Conservation (phyloP, 2,113 vertebrate species). For the Amblyopsis rosae region DNA sequence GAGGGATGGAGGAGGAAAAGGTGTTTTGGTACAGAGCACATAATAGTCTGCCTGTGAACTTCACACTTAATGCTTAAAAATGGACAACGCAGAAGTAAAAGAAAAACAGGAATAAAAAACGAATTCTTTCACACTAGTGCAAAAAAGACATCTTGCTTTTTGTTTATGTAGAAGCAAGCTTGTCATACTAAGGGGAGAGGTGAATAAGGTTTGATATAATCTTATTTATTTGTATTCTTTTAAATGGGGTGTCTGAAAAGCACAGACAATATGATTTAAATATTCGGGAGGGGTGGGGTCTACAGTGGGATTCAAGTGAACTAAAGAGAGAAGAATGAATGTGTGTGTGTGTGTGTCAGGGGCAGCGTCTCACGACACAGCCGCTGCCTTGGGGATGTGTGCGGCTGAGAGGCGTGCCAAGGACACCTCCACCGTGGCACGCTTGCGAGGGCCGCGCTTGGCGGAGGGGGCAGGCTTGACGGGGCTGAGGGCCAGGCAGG, state of each 20-base stretch:
- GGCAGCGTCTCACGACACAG: constrained; percentile 79
- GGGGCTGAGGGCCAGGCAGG: constrained; percentile 81
- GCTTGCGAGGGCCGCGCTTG: constrained; percentile 94
- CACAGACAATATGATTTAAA: constrained; percentile 50
- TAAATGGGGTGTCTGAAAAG: constrained; percentile 34
- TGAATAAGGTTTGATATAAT: constrained; percentile 18
- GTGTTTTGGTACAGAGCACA: constrained; percentile 22
- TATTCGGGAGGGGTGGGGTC: constrained; percentile 24
- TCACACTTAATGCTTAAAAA: constrained; percentile 90
- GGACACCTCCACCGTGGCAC: constrained; percentile 89
- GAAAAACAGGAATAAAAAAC: constrained; percentile 82
- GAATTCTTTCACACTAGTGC: constrained; percentile 99
- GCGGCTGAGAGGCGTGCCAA: constrained; percentile 88
- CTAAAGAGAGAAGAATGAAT: constrained; percentile 1
- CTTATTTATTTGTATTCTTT: neutral
- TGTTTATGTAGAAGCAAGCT: constrained; percentile 73
- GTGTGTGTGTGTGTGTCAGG: constrained; percentile 8
- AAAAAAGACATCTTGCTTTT: constrained; percentile 96
- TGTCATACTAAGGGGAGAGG: constrained; percentile 86
- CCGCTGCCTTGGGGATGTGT: constrained; percentile 83
- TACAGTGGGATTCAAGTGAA: constrained; percentile 51
- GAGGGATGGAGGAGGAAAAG: constrained; percentile 27
- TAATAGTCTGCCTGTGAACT: constrained; percentile 45
- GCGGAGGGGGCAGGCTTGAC: constrained; percentile 81
- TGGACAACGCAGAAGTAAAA: constrained; percentile 67